Evolutionary conservation across 2,797 vertebrate genomes (phyloP), one percentile per base, ranked within the genome.

Genomic region (Bothrops alternatus): DNA sequence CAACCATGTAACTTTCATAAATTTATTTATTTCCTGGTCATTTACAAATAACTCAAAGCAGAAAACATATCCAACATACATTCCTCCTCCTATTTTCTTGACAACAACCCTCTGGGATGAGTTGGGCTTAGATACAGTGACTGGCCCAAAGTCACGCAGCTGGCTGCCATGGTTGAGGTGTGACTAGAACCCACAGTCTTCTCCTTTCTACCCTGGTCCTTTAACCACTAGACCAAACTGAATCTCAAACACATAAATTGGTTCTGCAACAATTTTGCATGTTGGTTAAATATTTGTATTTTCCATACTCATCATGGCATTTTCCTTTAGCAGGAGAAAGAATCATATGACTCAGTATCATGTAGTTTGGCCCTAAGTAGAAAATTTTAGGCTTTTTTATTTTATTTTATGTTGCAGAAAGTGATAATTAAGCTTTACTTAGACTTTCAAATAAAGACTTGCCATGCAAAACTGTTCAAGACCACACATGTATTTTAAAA

Each of bases 351-450:
- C 16, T 88, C n/a, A 61, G 23, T 16, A 14, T 82, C 65, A 26
- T 78, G 13, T 20, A 53, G 63, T 78, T 87, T 55, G 56, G 42
- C 65, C 63, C 42, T 93, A 82, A 63, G 47, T 88, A 5, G 10
- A 37, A 42, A 55, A 60, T 53, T 16, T 37, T 58, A 61, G 86
- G 47, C 23, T 18, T 13, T 55, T 90, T 89, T 63, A 47, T 87
- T 87, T 50, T 16, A 37, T 88, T n/a, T 47, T 65, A 61, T 88
- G 63, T 96, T 96, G 93, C 96, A 96, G 97, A 96, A 96, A 95
- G 96, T 96, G 96, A 97, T 97, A 97, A 97, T 97, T 97, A 97
- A 92, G 94, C 96, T 97, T 97, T 96, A 97, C 96, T 97, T 97
- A 97, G 96, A 94, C 95, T 97, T 97, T 94, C 94, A 96, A 95